A percentile compares a stretch with the other conserved stretches of the same genome.
These are phyloP conservation scores for Drosophila mayri DNA, from an alignment of 1,140 invertebrate species.

Conservation along the genomic window DNA sequence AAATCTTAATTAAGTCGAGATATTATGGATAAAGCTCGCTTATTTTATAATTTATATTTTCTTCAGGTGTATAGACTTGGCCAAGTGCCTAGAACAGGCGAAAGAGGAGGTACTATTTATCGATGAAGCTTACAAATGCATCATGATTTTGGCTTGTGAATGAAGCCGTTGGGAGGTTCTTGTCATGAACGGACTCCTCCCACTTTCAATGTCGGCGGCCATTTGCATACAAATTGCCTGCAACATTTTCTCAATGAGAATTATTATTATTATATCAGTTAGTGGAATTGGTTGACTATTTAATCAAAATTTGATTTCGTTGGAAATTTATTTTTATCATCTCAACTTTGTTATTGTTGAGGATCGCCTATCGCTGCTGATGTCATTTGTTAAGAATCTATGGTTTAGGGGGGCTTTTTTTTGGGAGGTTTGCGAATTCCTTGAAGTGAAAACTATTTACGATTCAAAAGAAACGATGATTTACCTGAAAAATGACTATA, in stretches of 20 bases:
- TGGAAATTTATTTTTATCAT: slow-evolving; percentile 46
- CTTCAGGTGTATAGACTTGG: slow-evolving; percentile 20
- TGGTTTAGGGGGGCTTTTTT: slow-evolving; percentile 1
- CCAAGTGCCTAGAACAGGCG: slow-evolving; percentile 16
- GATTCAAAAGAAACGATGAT: slow-evolving; percentile 7
- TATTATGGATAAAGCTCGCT: neutral
- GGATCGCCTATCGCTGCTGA: slow-evolving; percentile 25
- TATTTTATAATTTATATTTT: neutral
- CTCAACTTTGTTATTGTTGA: slow-evolving; percentile 23
- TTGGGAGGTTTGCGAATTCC: neutral
- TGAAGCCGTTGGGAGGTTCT: slow-evolving; percentile 47
- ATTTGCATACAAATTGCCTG: slow-evolving; percentile 51
- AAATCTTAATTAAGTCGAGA: neutral
- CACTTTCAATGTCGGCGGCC: slow-evolving; percentile 41
- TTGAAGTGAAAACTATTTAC: slow-evolving; percentile 5
- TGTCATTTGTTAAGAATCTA: slow-evolving; percentile 6
- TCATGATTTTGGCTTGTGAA: slow-evolving; percentile 29
- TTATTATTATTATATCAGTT: slow-evolving; percentile 30
- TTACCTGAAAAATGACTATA: neutral
- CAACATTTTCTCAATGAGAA: slow-evolving; percentile 47
- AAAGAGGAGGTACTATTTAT: slow-evolving; percentile 4
- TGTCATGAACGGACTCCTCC: slow-evolving; percentile 45
- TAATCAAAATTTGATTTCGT: slow-evolving; percentile 32
- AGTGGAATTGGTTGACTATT: slow-evolving; percentile 4
- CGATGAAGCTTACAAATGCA: slow-evolving; percentile 8